Conservation (phyloP, 2,888 invertebrate species). For the Chymomyza caudatula region DNA sequence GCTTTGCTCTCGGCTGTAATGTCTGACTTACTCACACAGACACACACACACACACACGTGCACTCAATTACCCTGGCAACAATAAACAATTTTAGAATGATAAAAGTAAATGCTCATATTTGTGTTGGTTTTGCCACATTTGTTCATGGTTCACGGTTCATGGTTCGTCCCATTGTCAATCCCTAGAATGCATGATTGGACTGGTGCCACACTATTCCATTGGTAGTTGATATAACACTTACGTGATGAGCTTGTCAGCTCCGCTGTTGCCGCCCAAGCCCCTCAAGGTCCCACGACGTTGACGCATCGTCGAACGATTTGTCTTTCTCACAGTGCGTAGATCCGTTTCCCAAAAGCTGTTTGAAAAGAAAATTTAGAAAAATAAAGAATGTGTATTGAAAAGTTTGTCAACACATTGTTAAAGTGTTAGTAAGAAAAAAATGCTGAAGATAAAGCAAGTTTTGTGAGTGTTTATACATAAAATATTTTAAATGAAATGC, state of each 20-base stretch:
- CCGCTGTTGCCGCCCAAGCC: constrained; percentile 30
- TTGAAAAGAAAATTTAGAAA: constrained; percentile 8
- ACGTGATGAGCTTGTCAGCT: constrained; percentile 52
- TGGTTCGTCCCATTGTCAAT: neutral
- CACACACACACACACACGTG: constrained; percentile 23
- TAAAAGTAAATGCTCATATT: constrained; percentile 33
- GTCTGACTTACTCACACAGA: constrained; percentile 5
- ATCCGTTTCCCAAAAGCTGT: constrained; percentile 87
- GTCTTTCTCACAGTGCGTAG: constrained; percentile 85
- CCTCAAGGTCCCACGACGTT: constrained; percentile 50
- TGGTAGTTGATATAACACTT: constrained; percentile 29
- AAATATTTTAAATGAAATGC: no score
- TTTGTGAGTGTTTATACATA: neutral
- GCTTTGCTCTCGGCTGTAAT: constrained; percentile 38
- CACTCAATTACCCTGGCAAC: constrained; percentile 56
- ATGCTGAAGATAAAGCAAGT: neutral
- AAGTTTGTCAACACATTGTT: neutral
- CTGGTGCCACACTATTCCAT: neutral
- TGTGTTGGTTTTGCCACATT: neutral
- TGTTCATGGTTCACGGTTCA: neutral
- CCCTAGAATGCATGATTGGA: neutral
- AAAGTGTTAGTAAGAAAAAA: neutral
- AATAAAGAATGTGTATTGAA: constrained; percentile 3
- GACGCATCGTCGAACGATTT: constrained; percentile 81
- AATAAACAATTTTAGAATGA: constrained; percentile 61